Base-by-base conservation (phyloP, 2,888 invertebrate genomes). In the Ctena decussata region DNA sequence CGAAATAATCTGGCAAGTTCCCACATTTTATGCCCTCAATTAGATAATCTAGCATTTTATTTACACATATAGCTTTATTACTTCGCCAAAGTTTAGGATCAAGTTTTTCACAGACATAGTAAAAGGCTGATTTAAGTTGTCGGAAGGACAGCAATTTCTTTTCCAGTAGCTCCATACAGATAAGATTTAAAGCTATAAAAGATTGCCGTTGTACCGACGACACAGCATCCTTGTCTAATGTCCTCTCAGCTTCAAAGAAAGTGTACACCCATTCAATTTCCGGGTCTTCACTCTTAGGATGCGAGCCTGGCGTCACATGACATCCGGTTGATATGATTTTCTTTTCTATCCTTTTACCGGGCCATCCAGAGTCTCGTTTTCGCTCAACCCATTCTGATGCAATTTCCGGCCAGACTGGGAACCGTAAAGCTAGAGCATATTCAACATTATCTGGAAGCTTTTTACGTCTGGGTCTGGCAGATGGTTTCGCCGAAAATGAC, bases 181-280 rank as follows among this genome's bases (percentile, higher is more conserved):
- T 75, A 35, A 89, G 72, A 73, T 91, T 89, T 24, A 92, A 80
- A 30, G 91, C 46, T 11, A 91, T 84, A 65, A 90, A 93, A 49
- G 89, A 89, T 71, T 91, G 91, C 35, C 92, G 78, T 44, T 93
- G 93, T 5, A 86, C 84, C 15, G 91, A 91, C 0, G 90, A 87
- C 12, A 92, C 76, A 12, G 91, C 90, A 57, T 91, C 90, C n/a
- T 79, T 82, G 24, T 91, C 85, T 12, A 93, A 80, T 0, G 80
- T 65, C 53, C 88, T 80, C 76, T 93, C 92, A 0, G 92, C 91
- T 41, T 87, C 85, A 37, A 85, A 89, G 80, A 93, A 93, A 21
- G 92, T 91, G 27, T 90, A 84, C 60, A 84, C 86, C 92, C 92
- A 92, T 79, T 92, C 92, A 18, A 90, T 81, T 32, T 92, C 91